A percentile compares a stretch with the other conserved stretches of the same genome.
These are phyloP conservation scores for Camelus dromedarius DNA, from an alignment of 2,113 vertebrate species.

Conservation along the genomic window DNA sequence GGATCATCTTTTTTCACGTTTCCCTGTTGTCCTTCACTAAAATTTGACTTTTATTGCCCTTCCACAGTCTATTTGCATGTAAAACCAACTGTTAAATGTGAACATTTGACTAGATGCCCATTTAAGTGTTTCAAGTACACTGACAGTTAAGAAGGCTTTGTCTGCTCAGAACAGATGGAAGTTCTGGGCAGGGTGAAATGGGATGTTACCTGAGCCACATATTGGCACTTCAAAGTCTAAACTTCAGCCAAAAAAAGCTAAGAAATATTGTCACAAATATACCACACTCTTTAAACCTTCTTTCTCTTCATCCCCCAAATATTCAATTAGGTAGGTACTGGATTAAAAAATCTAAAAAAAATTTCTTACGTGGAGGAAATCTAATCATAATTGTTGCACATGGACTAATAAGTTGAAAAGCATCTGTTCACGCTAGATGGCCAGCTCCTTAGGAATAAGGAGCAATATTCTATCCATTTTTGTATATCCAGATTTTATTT, in stretches of 20 bases:
- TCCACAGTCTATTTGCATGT: background rate
- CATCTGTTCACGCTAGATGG: background rate
- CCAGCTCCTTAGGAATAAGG: background rate
- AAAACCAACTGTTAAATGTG: constrained; percentile 15
- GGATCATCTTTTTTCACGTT: background rate
- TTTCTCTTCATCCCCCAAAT: background rate
- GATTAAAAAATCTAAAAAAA: background rate
- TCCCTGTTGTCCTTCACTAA: background rate
- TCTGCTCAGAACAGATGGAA: constrained; percentile 45
- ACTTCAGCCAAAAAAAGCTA: background rate
- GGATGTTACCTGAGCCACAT: background rate
- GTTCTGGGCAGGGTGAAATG: background rate
- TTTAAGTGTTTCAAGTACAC: background rate
- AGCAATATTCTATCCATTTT: background rate
- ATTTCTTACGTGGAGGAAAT: background rate
- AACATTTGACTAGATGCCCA: background rate
- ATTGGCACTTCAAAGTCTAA: background rate
- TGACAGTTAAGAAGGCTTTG: background rate
- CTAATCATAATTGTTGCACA: background rate
- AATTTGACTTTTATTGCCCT: background rate
- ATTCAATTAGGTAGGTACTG: background rate
- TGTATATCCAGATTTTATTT: background rate
- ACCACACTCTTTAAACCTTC: background rate
- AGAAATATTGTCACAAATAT: background rate
- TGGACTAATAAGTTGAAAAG: background rate